Evolutionary conservation across 2,797 vertebrate genomes (phyloP).

Genomic region (Sus cebifrons): DNA sequence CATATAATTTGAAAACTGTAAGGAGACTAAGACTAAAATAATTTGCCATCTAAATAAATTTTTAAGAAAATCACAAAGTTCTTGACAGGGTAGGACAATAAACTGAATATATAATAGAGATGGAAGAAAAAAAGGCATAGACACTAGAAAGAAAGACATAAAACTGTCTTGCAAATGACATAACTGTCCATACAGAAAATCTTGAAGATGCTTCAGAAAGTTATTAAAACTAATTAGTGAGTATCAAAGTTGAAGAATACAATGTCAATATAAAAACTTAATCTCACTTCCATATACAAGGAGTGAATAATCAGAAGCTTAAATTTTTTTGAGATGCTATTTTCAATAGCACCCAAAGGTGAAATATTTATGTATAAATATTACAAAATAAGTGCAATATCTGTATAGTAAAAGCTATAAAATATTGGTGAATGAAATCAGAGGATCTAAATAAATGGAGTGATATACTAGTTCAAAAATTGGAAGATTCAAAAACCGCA

Average conservation of each 20-base stretch:
- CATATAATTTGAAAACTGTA: slow-evolving; percentile 50
- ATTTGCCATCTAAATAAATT: slow-evolving; percentile 15
- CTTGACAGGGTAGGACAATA: slow-evolving; percentile 42
- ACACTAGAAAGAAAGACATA: slow-evolving; percentile 27
- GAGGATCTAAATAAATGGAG: background rate
- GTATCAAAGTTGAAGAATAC: background rate
- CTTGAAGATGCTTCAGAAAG: background rate
- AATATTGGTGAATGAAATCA: background rate
- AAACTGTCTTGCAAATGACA: slow-evolving; percentile 3
- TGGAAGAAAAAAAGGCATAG: background rate
- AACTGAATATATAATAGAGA: background rate
- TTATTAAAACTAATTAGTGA: background rate
- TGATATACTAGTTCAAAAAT: background rate
- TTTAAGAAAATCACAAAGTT: background rate
- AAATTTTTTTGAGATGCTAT: slow-evolving; percentile 1
- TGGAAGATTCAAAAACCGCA: background rate
- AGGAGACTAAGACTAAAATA: background rate
- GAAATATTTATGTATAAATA: background rate
- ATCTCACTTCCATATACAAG: background rate
- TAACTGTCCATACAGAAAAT: slow-evolving; percentile 44
- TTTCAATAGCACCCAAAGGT: background rate
- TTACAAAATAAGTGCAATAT: background rate
- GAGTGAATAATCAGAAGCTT: slow-evolving; percentile 30
- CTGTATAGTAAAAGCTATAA: background rate
- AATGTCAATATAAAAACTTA: background rate